These are phyloP conservation scores for Aethina tumida DNA, from an alignment of 1,140 invertebrate species.

Conservation along the genomic window DNA sequence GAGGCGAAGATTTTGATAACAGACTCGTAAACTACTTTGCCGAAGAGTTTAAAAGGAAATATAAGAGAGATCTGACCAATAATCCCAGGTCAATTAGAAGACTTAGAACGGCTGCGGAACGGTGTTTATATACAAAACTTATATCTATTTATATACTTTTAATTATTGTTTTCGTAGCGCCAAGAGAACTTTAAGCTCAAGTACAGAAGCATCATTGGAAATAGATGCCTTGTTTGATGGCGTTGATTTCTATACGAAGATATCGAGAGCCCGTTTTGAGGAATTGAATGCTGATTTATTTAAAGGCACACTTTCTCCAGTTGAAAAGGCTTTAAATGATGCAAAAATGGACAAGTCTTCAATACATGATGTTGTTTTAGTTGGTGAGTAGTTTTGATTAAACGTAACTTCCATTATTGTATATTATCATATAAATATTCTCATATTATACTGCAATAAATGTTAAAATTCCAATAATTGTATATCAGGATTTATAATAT, in stretches of 20 bases:
- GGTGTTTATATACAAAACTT: too few relatives aligned
- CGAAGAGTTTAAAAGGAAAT: conserved; percentile 41
- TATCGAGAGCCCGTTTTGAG: conserved; percentile 50
- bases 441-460: too few relatives aligned
- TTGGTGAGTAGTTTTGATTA: too few relatives aligned
- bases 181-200: conserved; percentile 65
- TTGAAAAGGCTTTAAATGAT: conserved; percentile 60
- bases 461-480: too few relatives aligned
- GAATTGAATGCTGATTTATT: conserved; percentile 51
- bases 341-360: conserved; percentile 59
- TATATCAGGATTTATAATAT: too few relatives aligned
- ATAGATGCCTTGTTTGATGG: conserved; percentile 67
- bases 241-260: conserved; percentile 48
- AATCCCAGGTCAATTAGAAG: conserved; percentile 47
- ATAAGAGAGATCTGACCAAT: conserved; percentile 37
- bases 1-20: conserved; percentile 49
- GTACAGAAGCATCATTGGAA: conserved; percentile 58
- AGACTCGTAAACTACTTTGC: conserved; percentile 55
- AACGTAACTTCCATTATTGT: too few relatives aligned
- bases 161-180: too few relatives aligned
- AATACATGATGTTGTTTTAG: conserved; percentile 68
- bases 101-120: conserved; percentile 68
- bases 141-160: too few relatives aligned
- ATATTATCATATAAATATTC: too few relatives aligned
- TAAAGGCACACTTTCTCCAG: conserved; percentile 44